A percentile compares a stretch with the other conserved stretches of the same genome.
Evolutionary conservation across 2,888 invertebrate species (phyloP).

Genomic region (Lucinisca nassula): DNA sequence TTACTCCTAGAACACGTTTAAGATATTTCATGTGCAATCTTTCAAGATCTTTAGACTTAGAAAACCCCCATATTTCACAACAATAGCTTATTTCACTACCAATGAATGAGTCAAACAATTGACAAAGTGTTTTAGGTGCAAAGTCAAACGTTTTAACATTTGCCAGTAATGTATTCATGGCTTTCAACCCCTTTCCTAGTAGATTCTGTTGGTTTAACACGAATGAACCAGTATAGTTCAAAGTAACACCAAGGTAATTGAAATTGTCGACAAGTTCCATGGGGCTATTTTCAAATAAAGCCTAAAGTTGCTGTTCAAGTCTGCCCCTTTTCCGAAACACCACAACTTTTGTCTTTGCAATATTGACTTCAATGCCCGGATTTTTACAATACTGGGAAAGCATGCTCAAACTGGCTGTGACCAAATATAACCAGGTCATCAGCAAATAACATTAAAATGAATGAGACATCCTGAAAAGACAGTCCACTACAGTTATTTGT

Average conservation of each 20-base stretch:
- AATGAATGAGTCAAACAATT: not conserved
- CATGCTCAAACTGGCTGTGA: not conserved
- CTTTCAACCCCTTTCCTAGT: not conserved
- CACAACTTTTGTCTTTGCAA: not conserved
- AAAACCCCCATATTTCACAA: not conserved
- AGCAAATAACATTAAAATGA: not conserved
- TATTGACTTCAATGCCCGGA: not conserved
- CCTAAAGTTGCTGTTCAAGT: not conserved
- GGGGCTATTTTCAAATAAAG: not conserved
- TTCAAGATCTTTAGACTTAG: not conserved
- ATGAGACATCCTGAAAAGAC: not conserved
- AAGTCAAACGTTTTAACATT: not conserved
- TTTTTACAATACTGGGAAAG: not conserved
- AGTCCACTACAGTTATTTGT: not conserved
- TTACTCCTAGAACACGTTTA: not conserved
- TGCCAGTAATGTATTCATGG: not conserved
- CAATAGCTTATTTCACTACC: not conserved
- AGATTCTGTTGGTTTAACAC: not conserved
- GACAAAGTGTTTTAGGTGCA: not conserved
- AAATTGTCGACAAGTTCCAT: not conserved
- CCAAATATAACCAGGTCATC: not conserved
- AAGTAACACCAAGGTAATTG: not conserved
- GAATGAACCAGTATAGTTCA: not conserved
- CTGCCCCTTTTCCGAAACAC: not conserved
- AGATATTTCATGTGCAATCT: not conserved